Conservation (phyloP, 2,797 vertebrate genomes). For the Craterocephalus amniculus region DNA sequence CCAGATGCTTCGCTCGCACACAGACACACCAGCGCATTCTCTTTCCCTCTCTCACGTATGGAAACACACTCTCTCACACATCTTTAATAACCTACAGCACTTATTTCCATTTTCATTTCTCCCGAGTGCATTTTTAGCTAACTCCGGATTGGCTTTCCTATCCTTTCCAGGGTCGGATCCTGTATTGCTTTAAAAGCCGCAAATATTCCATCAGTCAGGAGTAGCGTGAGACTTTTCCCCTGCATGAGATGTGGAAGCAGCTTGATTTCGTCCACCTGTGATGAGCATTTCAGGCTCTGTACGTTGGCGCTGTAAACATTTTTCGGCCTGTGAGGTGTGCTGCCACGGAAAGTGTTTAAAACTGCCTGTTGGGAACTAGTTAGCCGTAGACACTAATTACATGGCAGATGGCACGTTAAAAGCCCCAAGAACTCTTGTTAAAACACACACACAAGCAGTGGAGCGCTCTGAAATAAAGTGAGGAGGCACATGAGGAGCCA, state of each 20-base stretch:
- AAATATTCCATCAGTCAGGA: constrained; percentile 45
- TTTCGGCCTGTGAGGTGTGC: constrained; percentile 43
- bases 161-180: constrained; percentile 35
- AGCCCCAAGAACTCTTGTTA: constrained; percentile 43
- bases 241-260: constrained; percentile 18
- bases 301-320: not conserved
- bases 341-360: constrained; percentile 62
- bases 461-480: constrained; percentile 32
- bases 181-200: constrained; percentile 28
- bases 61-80: constrained; percentile 43
- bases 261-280: constrained; percentile 39
- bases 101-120: constrained; percentile 63
- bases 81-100: constrained; percentile 49
- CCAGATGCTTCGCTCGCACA: constrained; percentile 74
- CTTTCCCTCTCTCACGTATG: constrained; percentile 34
- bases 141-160: constrained; percentile 15
- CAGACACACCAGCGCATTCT: constrained; percentile 47
- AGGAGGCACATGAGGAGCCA: constrained; percentile 25
- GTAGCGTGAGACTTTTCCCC: constrained; percentile 26
- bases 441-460: constrained; percentile 26
- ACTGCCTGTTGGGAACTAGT: constrained; percentile 59
- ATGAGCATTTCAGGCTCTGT: constrained; percentile 25
- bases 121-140: constrained; percentile 22
- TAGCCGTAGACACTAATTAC: constrained; percentile 64
- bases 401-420: constrained; percentile 60